Base-by-base conservation (phyloP, 2,113 vertebrate species). In the Gallinago jamesoni region DNA sequence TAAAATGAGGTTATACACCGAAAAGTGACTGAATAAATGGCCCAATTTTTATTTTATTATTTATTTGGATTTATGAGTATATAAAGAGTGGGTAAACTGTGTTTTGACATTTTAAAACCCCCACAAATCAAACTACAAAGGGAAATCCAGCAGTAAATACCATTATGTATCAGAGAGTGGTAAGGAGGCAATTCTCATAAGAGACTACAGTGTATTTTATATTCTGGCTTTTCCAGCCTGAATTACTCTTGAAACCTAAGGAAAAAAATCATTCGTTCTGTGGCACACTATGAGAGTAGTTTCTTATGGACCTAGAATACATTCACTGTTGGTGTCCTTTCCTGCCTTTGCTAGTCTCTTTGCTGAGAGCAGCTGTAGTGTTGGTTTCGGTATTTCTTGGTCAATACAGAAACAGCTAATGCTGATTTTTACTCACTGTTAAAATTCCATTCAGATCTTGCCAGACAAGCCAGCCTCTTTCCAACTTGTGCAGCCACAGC, bases 11-110 rank as follows among this genome's bases (percentile, higher is more conserved):
- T 66, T 96, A 86, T 84, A 77, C 23, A 27, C 43, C 0, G 0
- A 95, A 90, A 92, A 88, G 75, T 84, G 68, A 78, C 88, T 94
- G 88, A 91, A 96, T 91, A 96, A 96, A 94, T 91, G 74, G 80
- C 35, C 19, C 48, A 21, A 60, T 75, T 95, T 93, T 92, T 95
- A 70, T 93, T 94, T 90, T 90, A 87, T 90, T 91, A 93, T 94
- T 95, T 97, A 91, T 94, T 83, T 90, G 67, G 68, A 96, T 93
- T 91, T 96, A 74, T 93, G 82, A 77, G 31, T 55, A 33, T 74
- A 93, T 91, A 90, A 91, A 91, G 92, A 63, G 37, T 74, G 55
- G 47, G 50, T 91, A 96, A 96, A 91, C 59, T 73, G 52, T 94
- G 68, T 80, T 96, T 95, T 92, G 88, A 96, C 94, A 53, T 92